Conservation (phyloP, 2,888 invertebrate species). For the Dynastes maya region DNA sequence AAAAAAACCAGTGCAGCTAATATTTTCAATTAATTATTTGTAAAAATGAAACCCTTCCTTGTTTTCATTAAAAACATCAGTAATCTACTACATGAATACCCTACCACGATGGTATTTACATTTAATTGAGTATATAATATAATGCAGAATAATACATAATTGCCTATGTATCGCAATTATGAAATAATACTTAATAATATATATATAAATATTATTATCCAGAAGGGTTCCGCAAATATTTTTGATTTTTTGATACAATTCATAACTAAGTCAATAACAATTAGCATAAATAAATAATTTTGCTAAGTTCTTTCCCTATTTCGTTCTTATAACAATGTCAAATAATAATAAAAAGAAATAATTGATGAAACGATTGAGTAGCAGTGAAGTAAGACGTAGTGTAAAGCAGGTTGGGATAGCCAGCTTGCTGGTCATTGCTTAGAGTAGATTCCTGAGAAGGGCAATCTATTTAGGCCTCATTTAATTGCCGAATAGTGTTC, state of each 20-base stretch:
- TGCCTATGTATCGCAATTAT: conserved; percentile 3
- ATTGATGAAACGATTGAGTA: conserved; percentile 49
- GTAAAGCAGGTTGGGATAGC: conserved; percentile 57
- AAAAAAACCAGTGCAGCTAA: conserved; percentile 40
- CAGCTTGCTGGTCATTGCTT: conserved; percentile 61
- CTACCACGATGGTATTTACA: conserved; percentile 6
- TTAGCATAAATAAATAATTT: conserved; percentile 36
- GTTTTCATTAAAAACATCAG: conserved; percentile 5
- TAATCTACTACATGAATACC: conserved; percentile 15
- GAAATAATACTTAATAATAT: conserved; percentile 22
- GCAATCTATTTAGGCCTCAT: conserved; percentile 57
- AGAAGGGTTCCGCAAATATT: conserved; percentile 27
- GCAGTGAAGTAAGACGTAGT: conserved; percentile 59
- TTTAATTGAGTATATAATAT: conserved; percentile 21
- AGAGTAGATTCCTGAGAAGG: conserved; percentile 64
- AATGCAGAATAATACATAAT: background rate
- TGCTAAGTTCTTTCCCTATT: conserved; percentile 16
- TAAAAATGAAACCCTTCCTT: conserved; percentile 19
- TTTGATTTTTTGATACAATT: conserved; percentile 21
- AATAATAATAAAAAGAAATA: conserved; percentile 29
- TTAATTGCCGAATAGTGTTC: conserved; percentile 76
- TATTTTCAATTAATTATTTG: conserved; percentile 26
- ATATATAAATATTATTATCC: conserved; percentile 14
- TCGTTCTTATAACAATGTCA: conserved; percentile 15
- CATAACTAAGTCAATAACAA: conserved; percentile 26